Base-by-base conservation (phyloP, 2,113 vertebrate genomes). In the Hippocampus abdominalis region DNA sequence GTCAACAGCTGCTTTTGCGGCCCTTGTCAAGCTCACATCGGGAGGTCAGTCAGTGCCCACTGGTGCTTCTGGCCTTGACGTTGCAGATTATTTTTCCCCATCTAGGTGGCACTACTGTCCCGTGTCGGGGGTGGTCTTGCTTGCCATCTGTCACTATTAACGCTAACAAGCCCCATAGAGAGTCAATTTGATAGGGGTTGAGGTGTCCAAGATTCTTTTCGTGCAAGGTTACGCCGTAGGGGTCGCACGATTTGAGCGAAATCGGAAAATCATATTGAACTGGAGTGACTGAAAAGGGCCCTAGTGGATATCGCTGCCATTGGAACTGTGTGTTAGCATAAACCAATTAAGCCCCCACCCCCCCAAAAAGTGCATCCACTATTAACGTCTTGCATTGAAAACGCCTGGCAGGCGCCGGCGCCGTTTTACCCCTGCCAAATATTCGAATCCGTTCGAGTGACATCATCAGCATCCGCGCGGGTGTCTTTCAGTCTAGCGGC, bases 21-120 rank as follows among this genome's bases (percentile, higher is more conserved):
- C 51, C 21, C 51, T 23, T 3, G 8, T n/a, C 3, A 9, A 54
- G 23, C 8, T 11, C n/a, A 54, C 51, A n/a, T n/a, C n/a, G 21
- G 21, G 23, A 54, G n/a, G 21, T n/a, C 42, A 44, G 42, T 36
- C 46, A 18, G 16, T 49, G 16, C 21, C 48, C 8, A 10, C 9
- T 15, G 8, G 3, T 32, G 15, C 7, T 46, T 46, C 40, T 3
- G 63, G 23, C 1, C 44, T 64, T 16, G 40, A 64, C 40, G 18
- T 44, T 40, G 62, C 13, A 69, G 10, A 4, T 8, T 8, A 40
- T 4, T 2, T 54, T 25, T 77, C 51, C 51, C 6, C 80, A 86
- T 63, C 70, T 67, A 88, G 91, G 84, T 78, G 89, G 88, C 88
- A 87, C 83, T 76, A 82, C 68, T 78, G 54, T 36, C 49, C 57